Evolutionary conservation across 1,140 invertebrate genomes (phyloP), one percentile per base, ranked within the genome.

Genomic region (Wiebesia pumilae): DNA sequence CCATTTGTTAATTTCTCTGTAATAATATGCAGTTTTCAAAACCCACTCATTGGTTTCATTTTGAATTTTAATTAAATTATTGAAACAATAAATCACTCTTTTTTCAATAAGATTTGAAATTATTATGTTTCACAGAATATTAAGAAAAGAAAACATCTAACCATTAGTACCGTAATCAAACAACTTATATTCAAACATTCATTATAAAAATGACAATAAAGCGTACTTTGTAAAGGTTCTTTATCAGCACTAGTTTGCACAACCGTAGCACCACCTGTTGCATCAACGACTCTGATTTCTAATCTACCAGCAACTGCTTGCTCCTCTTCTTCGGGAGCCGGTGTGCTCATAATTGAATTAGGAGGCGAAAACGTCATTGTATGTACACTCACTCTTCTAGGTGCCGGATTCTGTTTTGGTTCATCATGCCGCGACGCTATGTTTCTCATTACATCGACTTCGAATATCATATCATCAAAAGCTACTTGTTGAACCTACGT

Each of bases 391-490:
- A 91, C 90, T 77, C 91, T 89, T 77, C 92, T 91, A 6, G 87
- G 65, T 35, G 89, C 73, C 75, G 89, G 82, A 77, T 75, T 89
- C 71, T 90, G 81, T 77, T 86, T 88, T 24, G 90, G 90, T 33
- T 92, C 91, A 35, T 93, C 90, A 69, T 92, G 88, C 83, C 94
- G 92, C 14, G 93, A 93, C 14, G 95, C 95, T 24, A 98, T 95
- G 91, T 97, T 97, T 71, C 97, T 94, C 95, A 97, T 97, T 35
- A 98, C 96, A 92, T 98, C 97, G 71, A 98, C 95, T 84, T 96
- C 95, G 93, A 97, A 98, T 0, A 97, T 94, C 87, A 96, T 95
- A 91, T 97, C 96, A 91, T 98, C 97, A 92, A 98, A 97, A 21
- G 97, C 96, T 35, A 97, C 97, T 93, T 98, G 97, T 91, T 98